Percentiles rank a stretch among this genome's conserved stretches.
Evolutionary conservation across 2,113 vertebrate genomes (phyloP).

Genomic region (Tragelaphus strepsiceros): DNA sequence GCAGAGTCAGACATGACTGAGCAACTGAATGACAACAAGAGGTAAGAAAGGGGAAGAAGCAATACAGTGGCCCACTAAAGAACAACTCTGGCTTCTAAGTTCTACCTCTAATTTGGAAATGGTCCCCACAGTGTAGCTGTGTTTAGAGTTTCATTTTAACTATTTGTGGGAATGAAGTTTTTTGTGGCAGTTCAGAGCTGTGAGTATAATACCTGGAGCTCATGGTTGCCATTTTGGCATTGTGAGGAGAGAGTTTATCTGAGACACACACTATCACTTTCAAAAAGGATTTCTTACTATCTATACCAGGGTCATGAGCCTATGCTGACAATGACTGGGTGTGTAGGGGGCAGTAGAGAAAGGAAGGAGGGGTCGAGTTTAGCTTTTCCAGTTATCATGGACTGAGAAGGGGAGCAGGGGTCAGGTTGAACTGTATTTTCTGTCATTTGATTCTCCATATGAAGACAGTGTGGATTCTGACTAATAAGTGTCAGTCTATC

Average conservation of each 20-base stretch:
- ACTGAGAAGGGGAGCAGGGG: neutral
- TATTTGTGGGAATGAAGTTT: neutral
- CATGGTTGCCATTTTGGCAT: neutral
- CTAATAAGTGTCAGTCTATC: neutral
- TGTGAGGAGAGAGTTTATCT: neutral
- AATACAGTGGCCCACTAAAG: neutral
- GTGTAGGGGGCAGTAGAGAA: rapidly evolving
- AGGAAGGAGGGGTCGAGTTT: neutral
- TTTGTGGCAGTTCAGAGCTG: neutral
- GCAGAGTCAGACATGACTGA: neutral
- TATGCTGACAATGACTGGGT: neutral
- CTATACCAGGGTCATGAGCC: neutral
- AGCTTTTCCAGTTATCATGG: neutral
- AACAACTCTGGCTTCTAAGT: neutral
- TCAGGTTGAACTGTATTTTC: neutral
- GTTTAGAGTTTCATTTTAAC: neutral
- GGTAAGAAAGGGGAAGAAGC: neutral
- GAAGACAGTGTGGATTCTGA: neutral
- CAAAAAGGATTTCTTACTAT: neutral
- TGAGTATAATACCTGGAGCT: neutral
- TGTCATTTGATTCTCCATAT: neutral
- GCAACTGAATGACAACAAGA: neutral
- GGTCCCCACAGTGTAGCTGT: neutral
- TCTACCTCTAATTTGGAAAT: neutral
- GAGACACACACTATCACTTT: neutral